Conservation (phyloP, 2,797 vertebrate species). For the Pagetopsis macropterus region DNA sequence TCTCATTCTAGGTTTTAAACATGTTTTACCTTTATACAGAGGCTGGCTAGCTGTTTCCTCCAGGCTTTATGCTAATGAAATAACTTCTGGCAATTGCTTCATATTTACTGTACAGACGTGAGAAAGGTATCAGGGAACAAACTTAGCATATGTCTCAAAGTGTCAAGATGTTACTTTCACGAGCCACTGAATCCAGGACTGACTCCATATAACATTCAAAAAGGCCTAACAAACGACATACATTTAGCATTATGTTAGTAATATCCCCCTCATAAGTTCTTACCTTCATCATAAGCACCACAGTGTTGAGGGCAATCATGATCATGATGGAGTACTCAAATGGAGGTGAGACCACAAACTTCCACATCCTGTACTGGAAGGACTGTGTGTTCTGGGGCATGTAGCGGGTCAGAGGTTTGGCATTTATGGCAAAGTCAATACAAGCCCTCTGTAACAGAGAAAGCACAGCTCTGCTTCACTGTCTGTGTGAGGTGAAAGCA, state of each 20-base stretch:
- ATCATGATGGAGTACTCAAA: slow-evolving; percentile 99
- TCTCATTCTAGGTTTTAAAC: neutral
- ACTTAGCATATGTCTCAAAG: neutral
- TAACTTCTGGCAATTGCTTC: neutral
- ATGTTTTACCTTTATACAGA: neutral
- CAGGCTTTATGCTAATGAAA: neutral
- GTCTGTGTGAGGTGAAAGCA: neutral
- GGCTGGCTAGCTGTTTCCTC: no score
- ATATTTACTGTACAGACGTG: neutral
- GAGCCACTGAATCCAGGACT: neutral
- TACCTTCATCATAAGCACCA: slow-evolving; percentile 99
- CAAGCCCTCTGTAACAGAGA: slow-evolving; percentile 89
- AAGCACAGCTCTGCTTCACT: slow-evolving; percentile 4
- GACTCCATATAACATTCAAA: neutral
- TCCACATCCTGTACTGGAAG: slow-evolving; percentile 98
- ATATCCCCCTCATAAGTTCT: neutral
- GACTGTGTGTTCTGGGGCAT: slow-evolving; percentile 96
- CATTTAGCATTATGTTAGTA: neutral
- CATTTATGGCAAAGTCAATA: slow-evolving; percentile 97
- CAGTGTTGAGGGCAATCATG: slow-evolving; percentile 97
- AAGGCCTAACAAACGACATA: neutral
- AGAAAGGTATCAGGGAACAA: neutral
- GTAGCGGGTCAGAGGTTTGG: slow-evolving; percentile 95
- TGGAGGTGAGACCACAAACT: slow-evolving; percentile 94
- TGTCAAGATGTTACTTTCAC: neutral